Conservation (phyloP, 2,888 invertebrate species). For the Drosophila recens region DNA sequence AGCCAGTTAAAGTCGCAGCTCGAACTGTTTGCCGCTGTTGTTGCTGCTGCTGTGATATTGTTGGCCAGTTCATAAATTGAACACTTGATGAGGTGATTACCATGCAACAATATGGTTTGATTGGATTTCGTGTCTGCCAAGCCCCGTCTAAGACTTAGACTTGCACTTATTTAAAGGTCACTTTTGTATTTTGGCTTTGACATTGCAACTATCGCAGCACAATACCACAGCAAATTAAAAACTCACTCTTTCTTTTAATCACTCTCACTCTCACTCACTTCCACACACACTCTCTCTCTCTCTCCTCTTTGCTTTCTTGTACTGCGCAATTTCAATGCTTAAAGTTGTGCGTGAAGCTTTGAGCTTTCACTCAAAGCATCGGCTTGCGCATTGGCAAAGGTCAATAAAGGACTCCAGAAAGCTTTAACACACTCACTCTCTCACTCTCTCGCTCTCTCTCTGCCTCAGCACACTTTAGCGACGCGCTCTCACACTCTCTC, state of each 20-base stretch:
- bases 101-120: conserved; percentile 48
- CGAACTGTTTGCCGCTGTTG: conserved; percentile 6
- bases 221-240: not conserved
- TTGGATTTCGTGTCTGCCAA: conserved; percentile 42
- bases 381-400: conserved; percentile 68
- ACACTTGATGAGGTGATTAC: conserved; percentile 57
- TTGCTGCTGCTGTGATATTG: conserved; percentile 6
- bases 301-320: not conserved
- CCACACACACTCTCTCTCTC: not conserved
- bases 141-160: conserved; percentile 5
- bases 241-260: not conserved
- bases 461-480: not conserved
- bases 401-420: conserved; percentile 70
- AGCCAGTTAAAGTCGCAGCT: conserved; percentile 1
- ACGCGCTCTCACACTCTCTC: conserved; percentile 12
- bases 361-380: conserved; percentile 65
- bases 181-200: conserved; percentile 51
- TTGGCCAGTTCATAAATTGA: conserved; percentile 58
- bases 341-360: conserved; percentile 8
- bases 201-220: conserved; percentile 39
- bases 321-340: conserved; percentile 48
- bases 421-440: conserved; percentile 5
- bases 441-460: conserved; percentile 12
- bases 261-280: conserved; percentile 1
- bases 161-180: conserved; percentile 49